These are phyloP conservation scores for Cerastis leucographa DNA, from an alignment of 2,888 invertebrate species.

Conservation along the genomic window DNA sequence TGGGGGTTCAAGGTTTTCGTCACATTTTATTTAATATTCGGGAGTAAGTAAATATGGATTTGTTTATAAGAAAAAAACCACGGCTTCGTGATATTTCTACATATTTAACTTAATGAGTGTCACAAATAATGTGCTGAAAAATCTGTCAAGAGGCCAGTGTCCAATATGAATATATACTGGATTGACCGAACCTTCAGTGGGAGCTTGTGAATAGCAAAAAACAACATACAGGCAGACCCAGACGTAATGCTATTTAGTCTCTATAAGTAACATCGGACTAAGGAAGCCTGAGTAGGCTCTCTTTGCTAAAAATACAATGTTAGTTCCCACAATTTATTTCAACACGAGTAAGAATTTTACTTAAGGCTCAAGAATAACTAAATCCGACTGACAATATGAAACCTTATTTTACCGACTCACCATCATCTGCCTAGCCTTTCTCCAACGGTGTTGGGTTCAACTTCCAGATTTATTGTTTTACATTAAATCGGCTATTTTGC, in stretches of 20 bases:
- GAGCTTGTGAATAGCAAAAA: not conserved
- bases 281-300: not conserved
- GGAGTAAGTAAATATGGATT: not conserved
- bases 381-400: not conserved
- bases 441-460: not conserved
- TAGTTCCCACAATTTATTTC: not conserved
- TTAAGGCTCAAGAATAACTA: not conserved
- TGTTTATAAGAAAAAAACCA: not conserved
- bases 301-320: conserved; percentile 3
- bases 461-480: not conserved
- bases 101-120: not conserved
- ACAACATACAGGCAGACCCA: not conserved
- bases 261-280: not conserved
- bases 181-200: not conserved
- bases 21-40: not conserved
- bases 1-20: not conserved
- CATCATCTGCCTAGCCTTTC: not conserved
- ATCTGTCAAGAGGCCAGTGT: not conserved
- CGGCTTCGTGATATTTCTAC: not conserved
- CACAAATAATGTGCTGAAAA: not conserved
- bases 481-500: not conserved
- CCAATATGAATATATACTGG: not conserved
- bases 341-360: not conserved
- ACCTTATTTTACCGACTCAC: not conserved
- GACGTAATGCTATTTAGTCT: not conserved